Base-by-base conservation (phyloP, 2,888 invertebrate species). In the Brenthis ino region DNA sequence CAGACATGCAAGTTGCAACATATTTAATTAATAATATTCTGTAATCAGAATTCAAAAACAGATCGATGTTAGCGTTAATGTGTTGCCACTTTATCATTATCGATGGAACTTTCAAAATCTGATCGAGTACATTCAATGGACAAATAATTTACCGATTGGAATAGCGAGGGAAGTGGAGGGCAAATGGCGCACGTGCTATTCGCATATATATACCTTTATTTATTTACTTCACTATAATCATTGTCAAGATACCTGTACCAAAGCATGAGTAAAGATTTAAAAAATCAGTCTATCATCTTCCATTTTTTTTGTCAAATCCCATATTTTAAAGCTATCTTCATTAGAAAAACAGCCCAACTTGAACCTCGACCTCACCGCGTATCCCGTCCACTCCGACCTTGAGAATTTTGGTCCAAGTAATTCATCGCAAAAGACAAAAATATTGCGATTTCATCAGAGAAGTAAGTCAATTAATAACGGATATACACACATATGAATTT, bases 281-380 rank as follows among this genome's bases (percentile, higher is more conserved):
- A 89, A 87, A 86, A 85, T 91, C 91, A 92, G 91, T 92, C 91
- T 89, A 86, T 88, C 86, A 80, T 85, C 83, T 82, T 87, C 84
- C 82, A 81, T 82, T 79, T 83, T 81, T 78, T 71, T 83, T 85
- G 85, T 85, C 86, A 87, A 87, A 85, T 85, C 84, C 86, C 85
- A 84, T 81, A 83, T 82, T 85, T 91, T 91, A 91, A 91, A 91
- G 89, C 90, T 90, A 84, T 86, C 84, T 83, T 81, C 84, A 81
- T 86, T 85, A 84, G 80, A 85, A 83, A 85, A 82, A 84, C 81
- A 81, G 82, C 82, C 80, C 81, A 81, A 82, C 79, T 80, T 81
- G 53, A 65, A 61, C 63, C 65, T 54, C 61, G 33, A 33, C n/a
- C 63, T 57, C 81, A 80, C 80, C 80, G 79, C 81, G 77, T 75